These are phyloP conservation scores for Hylyphantes graminicola DNA, from an alignment of 1,140 invertebrate species.

Conservation along the genomic window DNA sequence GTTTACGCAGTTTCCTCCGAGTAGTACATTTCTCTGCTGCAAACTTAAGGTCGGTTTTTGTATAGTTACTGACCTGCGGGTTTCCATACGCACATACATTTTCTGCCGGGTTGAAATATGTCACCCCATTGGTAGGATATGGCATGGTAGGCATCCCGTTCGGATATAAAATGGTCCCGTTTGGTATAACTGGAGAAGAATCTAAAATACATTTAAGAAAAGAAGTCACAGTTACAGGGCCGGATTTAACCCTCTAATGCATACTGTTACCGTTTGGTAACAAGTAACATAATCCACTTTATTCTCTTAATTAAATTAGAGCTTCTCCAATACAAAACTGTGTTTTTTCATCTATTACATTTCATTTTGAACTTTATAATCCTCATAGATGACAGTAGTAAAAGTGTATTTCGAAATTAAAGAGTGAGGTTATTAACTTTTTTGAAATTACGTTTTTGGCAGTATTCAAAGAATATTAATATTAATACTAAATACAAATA, in stretches of 20 bases:
- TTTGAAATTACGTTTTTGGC: too few relatives aligned
- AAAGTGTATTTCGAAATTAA: not conserved
- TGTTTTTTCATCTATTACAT: too few relatives aligned
- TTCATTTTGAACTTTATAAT: not conserved
- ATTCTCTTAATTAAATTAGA: too few relatives aligned
- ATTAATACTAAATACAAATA: too few relatives aligned
- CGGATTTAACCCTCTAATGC: not conserved
- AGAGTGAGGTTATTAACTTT: not conserved
- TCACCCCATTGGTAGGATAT: constrained; percentile 73
- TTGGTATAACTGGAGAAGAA: constrained; percentile 68
- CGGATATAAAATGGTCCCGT: constrained; percentile 72
- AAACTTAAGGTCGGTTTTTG: too few relatives aligned
- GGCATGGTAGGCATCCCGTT: constrained; percentile 72
- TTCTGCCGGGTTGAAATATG: constrained; percentile 68
- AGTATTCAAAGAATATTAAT: too few relatives aligned
- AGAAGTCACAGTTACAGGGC: not conserved
- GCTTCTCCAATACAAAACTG: too few relatives aligned
- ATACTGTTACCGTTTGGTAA: too few relatives aligned
- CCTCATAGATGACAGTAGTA: not conserved
- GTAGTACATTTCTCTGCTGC: too few relatives aligned
- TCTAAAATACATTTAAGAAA: constrained; percentile 31
- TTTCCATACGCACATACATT: constrained; percentile 51
- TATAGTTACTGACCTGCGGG: constrained; percentile 46
- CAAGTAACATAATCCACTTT: too few relatives aligned
- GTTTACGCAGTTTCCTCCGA: too few relatives aligned